These are phyloP conservation scores for Myiagra hebetior DNA, from an alignment of 2,113 vertebrate species.

Conservation along the genomic window DNA sequence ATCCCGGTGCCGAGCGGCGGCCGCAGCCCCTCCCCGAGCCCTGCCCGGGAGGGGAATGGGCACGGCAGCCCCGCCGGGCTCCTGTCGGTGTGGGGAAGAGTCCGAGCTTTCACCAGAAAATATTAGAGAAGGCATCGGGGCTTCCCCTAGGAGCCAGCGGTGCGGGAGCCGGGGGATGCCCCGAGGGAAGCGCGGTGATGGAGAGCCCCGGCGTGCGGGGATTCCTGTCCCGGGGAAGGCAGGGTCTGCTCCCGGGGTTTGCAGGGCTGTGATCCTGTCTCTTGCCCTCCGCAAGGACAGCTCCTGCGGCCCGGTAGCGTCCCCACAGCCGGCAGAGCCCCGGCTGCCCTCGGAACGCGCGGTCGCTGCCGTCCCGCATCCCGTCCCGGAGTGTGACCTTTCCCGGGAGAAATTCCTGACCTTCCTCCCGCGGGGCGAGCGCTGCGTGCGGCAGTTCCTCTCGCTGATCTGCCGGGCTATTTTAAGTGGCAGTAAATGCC, in stretches of 20 bases:
- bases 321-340: fast-evolving
- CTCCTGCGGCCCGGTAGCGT: fast-evolving
- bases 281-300: background rate
- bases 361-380: background rate
- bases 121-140: fast-evolving
- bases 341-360: fast-evolving
- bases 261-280: background rate
- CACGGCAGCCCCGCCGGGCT: fast-evolving
- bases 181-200: fast-evolving
- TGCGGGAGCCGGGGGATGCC: fast-evolving
- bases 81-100: fast-evolving
- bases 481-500: background rate
- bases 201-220: background rate
- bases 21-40: background rate
- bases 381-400: background rate
- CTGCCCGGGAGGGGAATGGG: background rate
- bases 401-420: background rate
- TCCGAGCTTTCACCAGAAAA: fast-evolving
- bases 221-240: background rate
- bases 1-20: background rate
- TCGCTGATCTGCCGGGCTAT: background rate
- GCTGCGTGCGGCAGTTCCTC: background rate
- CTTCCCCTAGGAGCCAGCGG: background rate
- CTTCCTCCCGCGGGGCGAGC: background rate
- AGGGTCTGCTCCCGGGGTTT: fast-evolving